Base-by-base conservation (phyloP, 2,113 vertebrate species). In the Semnornis frantzii region DNA sequence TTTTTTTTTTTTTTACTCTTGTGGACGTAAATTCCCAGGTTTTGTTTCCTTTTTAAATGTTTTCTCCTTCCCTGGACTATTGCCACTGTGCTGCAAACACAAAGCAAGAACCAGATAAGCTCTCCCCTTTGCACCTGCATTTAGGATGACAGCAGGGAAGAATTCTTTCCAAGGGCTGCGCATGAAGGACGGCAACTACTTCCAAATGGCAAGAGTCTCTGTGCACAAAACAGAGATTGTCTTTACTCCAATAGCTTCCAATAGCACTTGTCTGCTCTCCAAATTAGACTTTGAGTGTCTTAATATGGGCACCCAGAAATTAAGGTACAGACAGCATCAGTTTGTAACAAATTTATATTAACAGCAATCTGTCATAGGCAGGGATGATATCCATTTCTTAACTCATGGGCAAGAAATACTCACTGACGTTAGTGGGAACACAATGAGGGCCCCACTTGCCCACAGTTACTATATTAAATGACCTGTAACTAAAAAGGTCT, bases 381-480 rank as follows among this genome's bases (percentile, higher is more conserved):
- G 86, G 48, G 54, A n/a, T 66, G 55, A 28, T 58, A 55, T 58
- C 82, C 57, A 54, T 87, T 91, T 89, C 84, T 89, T 74, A 92
- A 71, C 59, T 93, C n/a, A 14, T 1, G 3, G 60, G 66, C 68
- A 85, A 83, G 81, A 92, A 82, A 92, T 55, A 84, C 66, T 87
- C 89, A 70, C 20, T 94, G 84, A 64, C 71, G 79, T 73, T 65
- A 94, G 34, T 63, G 83, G 60, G 52, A 89, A 64, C 71, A 89
- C 71, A 82, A 59, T 66, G 42, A 55, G 58, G 59, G 28, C 62
- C 59, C 0, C 0, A 20, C 59, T 89, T 87, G 46, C 68, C 74
- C 68, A 71, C 55, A 73, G 74, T 59, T 90, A 92, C 77, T 87
- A 2, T 93, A 82, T 94, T 91, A 94, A 95, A 94, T 85, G 55